A percentile compares a stretch with the other conserved stretches of the same genome.
Conservation (phyloP, 2,888 invertebrate genomes). For the Odontocolon sp. region DNA sequence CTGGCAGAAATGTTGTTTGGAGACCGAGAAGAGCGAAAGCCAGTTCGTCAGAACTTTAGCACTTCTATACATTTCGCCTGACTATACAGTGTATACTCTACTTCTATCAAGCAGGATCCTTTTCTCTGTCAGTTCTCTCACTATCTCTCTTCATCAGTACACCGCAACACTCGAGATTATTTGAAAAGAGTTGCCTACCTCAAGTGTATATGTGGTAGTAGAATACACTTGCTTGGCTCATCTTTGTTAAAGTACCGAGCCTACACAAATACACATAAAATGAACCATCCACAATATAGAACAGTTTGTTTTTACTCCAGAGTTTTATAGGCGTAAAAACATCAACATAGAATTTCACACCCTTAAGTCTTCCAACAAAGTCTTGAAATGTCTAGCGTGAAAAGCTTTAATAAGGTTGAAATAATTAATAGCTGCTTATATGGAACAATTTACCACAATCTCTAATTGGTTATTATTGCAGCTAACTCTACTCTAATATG, state of each 20-base stretch:
- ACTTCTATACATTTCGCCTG: conserved; percentile 22
- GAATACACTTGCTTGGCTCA: background rate
- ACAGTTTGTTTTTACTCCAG: too few species aligned
- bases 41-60: conserved; percentile 47
- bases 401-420: too few species aligned
- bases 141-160: background rate
- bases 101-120: conserved; percentile 17
- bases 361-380: too few species aligned
- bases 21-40: conserved; percentile 19
- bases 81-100: conserved; percentile 47
- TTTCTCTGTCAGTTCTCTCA: background rate
- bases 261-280: too few species aligned
- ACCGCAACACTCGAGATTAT: conserved; percentile 4
- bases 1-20: background rate
- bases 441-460: too few species aligned
- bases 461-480: too few species aligned
- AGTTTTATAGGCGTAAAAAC: too few species aligned
- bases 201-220: background rate
- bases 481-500: too few species aligned
- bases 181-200: background rate
- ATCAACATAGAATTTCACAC: too few species aligned
- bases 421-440: too few species aligned
- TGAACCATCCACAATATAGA: too few species aligned
- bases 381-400: too few species aligned
- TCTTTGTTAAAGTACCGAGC: background rate